Percentiles rank a stretch among this genome's conserved stretches.
Conservation (phyloP, 2,888 invertebrate species). For the Iphiclides podalirius region DNA sequence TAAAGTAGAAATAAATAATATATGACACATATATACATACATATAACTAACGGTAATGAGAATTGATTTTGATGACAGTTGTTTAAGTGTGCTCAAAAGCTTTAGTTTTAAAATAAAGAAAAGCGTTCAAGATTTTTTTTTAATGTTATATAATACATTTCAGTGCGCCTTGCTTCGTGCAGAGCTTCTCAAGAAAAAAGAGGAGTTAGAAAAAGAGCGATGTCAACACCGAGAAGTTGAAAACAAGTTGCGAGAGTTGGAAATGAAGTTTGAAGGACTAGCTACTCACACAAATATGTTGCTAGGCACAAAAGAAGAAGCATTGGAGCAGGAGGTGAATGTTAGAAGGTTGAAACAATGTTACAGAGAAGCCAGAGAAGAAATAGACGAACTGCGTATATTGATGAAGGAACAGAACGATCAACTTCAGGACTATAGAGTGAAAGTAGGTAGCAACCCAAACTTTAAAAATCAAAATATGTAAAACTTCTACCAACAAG, state of each 20-base stretch:
- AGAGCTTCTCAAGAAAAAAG: slow-evolving; percentile 66
- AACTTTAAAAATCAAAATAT: too few species aligned
- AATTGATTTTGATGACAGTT: too few species aligned
- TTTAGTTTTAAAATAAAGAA: too few species aligned
- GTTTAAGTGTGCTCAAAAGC: too few species aligned
- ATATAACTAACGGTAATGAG: too few species aligned
- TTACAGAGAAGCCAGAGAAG: slow-evolving; percentile 80
- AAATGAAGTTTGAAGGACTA: slow-evolving; percentile 57
- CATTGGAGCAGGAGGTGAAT: slow-evolving; percentile 78
- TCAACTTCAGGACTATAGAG: slow-evolving; percentile 85
- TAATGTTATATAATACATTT: too few species aligned
- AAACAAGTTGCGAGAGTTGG: slow-evolving; percentile 59
- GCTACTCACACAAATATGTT: slow-evolving; percentile 61
- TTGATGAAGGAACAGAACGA: slow-evolving; percentile 83
- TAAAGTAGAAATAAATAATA: too few species aligned
- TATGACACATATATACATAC: too few species aligned
- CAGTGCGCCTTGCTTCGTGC: slow-evolving; percentile 67
- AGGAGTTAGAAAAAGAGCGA: slow-evolving; percentile 79
- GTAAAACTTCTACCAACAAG: too few species aligned
- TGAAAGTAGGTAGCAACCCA: slow-evolving; percentile 76
- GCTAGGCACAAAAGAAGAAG: slow-evolving; percentile 81
- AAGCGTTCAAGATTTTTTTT: too few species aligned
- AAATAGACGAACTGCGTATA: slow-evolving; percentile 80
- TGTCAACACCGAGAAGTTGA: slow-evolving; percentile 78
- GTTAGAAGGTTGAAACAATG: slow-evolving; percentile 72